Base-by-base conservation (phyloP, 2,888 invertebrate genomes). In the Drosophila macrospina region DNA sequence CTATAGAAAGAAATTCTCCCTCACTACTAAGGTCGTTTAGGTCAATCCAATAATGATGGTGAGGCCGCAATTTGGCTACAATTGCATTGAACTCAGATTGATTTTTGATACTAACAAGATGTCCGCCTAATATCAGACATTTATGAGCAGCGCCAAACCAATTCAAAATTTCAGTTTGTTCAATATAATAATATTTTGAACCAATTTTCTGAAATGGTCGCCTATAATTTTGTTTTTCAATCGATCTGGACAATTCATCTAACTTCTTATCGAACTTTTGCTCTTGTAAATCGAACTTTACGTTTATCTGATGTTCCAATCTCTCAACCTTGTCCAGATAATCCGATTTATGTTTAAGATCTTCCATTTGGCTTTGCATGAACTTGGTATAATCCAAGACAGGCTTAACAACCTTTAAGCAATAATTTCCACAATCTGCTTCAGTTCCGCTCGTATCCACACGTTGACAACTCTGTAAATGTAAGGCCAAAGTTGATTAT, bases 161-260 rank as follows among this genome's bases (percentile, higher is more conserved):
- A 2, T 34, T 48, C 2, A 50, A 0, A 7, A 11, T 26, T 4
- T 41, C 24, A 8, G 6, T 0, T 5, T 50, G 20, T 24, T 48
- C 48, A 15, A 59, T 59, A 26, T 50, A 59, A 41, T 50, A 59
- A 16, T 41, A 50, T 15, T 59, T 59, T 0, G 20, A 47, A 3
- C 52, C 61, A 8, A 57, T 39, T 57, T 32, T 47, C 3, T 13
- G n/a, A 20, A 57, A 55, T 13, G 24, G 47, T 7, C 11, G 47
- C 7, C 20, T 16, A 30, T 47, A 16, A 11, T 6, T 10, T 32
- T 47, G 32, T 4, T 16, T n/a, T 32, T 47, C 47, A 32, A 32
- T n/a, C 11, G 7, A 47, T 32, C 4, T 47, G 8, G 32, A 32
- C 7, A 47, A 32, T 4, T 47, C 32, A 1, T 16, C 16, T 1